Evolutionary conservation across 2,888 invertebrate genomes (phyloP), one percentile per base, ranked within the genome.

Genomic region (Dryomyza anilis): DNA sequence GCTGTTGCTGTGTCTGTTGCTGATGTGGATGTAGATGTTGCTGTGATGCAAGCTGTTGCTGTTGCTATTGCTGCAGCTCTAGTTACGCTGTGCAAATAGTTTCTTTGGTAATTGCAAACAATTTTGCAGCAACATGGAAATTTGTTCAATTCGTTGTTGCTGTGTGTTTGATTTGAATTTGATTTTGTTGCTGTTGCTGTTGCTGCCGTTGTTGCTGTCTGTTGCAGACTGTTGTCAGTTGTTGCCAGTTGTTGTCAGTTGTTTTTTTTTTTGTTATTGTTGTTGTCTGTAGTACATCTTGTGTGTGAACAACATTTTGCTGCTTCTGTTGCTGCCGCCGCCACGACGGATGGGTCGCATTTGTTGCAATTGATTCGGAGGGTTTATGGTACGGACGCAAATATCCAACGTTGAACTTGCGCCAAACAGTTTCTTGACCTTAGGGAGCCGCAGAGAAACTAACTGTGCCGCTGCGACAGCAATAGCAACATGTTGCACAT

Each of bases 121-220:
- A 78, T 78, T 76, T 77, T 71, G 74, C 76, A 76, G 74, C 77
- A 73, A 74, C 76, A 78, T 78, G 78, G 78, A 76, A 78, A 76
- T 76, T 76, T 76, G 78, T 76, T 76, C 76, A 71, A 75, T 72
- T 73, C 71, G 71, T 72, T 78, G 78, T 78, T 52, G 64, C 43
- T 23, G 21, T 56, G n/a, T 36, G 39, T n/a, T 23, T 19, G 48
- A 3, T 23, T 48, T 5, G 23, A 27, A 50, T 50, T 27, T 66
- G 66, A 58, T 57, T 59, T 50, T 25, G 50, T 50, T 50, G 33
- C 21, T 39, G 21, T 29, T 55, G 55, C 36, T 55, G 33, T 36
- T 55, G 55, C 12, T 55, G 50, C 36, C 29, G 48, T 8, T 33
- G 33, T 33, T 48, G 48, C 21, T 23, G 64, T 62, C 55, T n/a